These are phyloP conservation scores for Syndactyla subalaris DNA, from an alignment of 2,797 vertebrate species.

Conservation along the genomic window DNA sequence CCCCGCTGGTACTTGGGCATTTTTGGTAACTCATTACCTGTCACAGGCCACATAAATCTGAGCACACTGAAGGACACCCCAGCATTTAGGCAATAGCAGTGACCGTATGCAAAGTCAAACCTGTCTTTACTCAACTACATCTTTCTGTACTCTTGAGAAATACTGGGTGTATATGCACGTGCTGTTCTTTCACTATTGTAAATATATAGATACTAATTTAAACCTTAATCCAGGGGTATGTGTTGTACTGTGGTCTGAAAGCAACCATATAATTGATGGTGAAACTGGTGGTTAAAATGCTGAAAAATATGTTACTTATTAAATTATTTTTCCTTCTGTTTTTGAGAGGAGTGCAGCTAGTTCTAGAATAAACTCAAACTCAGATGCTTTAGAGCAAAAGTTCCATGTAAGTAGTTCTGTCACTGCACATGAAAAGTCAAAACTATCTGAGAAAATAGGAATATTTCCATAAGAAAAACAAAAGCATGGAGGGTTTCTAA, in stretches of 20 bases:
- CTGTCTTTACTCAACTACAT: background rate
- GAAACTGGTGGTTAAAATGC: conserved; percentile 50
- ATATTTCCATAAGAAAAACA: background rate
- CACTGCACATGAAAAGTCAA: background rate
- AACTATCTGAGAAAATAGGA: background rate
- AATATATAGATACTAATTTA: background rate
- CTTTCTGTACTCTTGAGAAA: background rate
- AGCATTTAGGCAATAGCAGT: background rate
- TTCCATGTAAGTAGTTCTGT: background rate
- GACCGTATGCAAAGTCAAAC: background rate
- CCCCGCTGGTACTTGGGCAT: accelerated
- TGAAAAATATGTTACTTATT: conserved; percentile 37
- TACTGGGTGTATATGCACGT: background rate
- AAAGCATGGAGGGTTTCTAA: background rate
- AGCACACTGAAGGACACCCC: background rate
- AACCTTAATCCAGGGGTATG: conserved; percentile 23
- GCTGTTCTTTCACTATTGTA: background rate
- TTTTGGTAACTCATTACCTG: background rate
- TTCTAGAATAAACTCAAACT: conserved; percentile 48
- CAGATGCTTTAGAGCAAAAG: background rate
- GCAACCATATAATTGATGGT: conserved; percentile 20
- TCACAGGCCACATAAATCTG: background rate
- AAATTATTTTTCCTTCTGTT: conserved; percentile 33
- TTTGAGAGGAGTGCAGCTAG: conserved; percentile 8
- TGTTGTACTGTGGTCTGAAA: conserved; percentile 48